A percentile compares a stretch with the other conserved stretches of the same genome.
phyloP scores from a whole-genome alignment of 2,797 vertebrate genomes.

The Florisuga fusca region DNA sequence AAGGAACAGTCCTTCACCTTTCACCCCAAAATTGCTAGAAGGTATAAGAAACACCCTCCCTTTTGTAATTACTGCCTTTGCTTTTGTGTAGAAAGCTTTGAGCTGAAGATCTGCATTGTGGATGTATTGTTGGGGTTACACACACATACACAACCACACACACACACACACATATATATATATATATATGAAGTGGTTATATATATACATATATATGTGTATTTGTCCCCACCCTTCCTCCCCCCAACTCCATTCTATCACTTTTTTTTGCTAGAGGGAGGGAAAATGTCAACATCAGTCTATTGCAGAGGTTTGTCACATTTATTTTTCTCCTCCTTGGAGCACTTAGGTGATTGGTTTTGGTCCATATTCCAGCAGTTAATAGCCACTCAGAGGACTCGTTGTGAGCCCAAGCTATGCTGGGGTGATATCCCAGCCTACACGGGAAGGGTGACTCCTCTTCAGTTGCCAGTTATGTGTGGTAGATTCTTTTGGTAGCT shows the following conservation, averaged over 20 bases:
- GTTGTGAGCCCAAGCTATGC: neutral
- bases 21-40: neutral
- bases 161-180: neutral
- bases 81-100: conserved; percentile 5
- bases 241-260: neutral
- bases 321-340: conserved; percentile 40
- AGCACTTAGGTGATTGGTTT: conserved; percentile 60
- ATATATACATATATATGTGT: neutral
- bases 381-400: neutral
- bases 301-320: conserved; percentile 19
- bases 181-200: neutral
- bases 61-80: neutral
- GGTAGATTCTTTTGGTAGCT: conserved; percentile 43
- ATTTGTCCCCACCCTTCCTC: neutral
- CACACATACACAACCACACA: neutral
- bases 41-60: neutral
- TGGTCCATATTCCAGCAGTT: conserved; percentile 24
- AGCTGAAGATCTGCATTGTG: neutral
- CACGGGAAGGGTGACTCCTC: conserved; percentile 14
- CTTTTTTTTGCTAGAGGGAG: conserved; percentile 12
- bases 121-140: neutral
- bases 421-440: neutral
- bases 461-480: conserved; percentile 32
- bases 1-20: conserved; percentile 21
- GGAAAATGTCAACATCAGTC: conserved; percentile 18